These are phyloP conservation scores for Ceratina japonica DNA, from an alignment of 1,140 invertebrate species.

Conservation along the genomic window DNA sequence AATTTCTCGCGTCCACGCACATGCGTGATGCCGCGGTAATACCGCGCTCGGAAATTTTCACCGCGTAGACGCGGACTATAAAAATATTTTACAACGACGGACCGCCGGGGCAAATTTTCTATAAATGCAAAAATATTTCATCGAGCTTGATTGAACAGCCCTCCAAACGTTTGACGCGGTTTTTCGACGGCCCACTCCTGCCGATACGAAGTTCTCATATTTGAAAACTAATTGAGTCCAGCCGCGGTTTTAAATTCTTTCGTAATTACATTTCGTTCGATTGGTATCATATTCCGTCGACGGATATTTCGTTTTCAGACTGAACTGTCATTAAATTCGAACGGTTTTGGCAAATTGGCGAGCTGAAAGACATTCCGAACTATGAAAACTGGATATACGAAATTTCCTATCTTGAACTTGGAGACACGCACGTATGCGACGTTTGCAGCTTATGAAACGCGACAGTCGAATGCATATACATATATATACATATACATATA, in stretches of 20 bases:
- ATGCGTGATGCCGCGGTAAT: background rate
- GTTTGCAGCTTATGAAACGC: conserved; percentile 23
- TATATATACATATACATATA: no score
- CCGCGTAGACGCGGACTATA: no score
- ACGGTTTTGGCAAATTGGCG: background rate
- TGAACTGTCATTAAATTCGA: no score
- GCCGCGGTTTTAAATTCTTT: no score
- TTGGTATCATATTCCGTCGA: no score
- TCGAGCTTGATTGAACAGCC: no score
- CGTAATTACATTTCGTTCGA: no score
- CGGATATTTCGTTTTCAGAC: no score
- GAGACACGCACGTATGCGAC: background rate
- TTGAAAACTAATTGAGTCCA: no score
- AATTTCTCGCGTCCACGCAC: conserved; percentile 39
- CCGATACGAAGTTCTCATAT: no score
- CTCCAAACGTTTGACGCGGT: no score
- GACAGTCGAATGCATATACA: conserved; percentile 14
- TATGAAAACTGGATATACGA: background rate
- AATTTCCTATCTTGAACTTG: conserved; percentile 1
- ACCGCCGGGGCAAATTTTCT: background rate
- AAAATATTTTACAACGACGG: background rate
- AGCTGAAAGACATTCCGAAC: background rate
- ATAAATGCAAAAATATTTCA: background rate
- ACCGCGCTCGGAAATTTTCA: background rate
- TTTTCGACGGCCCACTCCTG: no score